These are phyloP conservation scores for Arremon aurantiirostris DNA, from an alignment of 2,797 vertebrate genomes.

Conservation along the genomic window DNA sequence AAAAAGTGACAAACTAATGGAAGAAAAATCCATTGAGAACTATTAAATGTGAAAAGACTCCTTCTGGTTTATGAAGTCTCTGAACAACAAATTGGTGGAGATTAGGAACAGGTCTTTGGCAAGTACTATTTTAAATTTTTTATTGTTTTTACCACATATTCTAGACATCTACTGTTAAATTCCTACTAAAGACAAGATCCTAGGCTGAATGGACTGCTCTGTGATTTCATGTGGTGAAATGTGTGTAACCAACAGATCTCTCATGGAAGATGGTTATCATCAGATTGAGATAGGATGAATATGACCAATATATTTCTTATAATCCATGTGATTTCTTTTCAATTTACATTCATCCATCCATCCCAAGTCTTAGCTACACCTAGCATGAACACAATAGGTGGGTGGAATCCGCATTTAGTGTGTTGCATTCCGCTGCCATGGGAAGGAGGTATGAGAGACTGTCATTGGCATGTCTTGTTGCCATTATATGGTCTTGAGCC, in stretches of 20 bases:
- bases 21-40: neutral
- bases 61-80: neutral
- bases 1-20: neutral
- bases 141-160: neutral
- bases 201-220: neutral
- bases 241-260: neutral
- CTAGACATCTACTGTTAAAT: neutral
- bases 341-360: neutral
- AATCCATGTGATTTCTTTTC: neutral
- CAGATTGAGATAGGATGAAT: neutral
- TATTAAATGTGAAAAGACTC: neutral
- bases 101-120: neutral
- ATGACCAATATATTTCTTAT: neutral
- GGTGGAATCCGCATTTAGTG: neutral
- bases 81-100: neutral
- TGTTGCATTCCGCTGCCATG: neutral
- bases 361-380: neutral
- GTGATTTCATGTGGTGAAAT: neutral
- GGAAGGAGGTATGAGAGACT: neutral
- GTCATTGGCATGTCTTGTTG: neutral
- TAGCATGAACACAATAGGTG: neutral
- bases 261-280: neutral
- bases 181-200: neutral
- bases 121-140: neutral
- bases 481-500: fast-evolving